phyloP scores from a whole-genome alignment of 1,140 invertebrate species.

The Elymnias hypermnestra region DNA sequence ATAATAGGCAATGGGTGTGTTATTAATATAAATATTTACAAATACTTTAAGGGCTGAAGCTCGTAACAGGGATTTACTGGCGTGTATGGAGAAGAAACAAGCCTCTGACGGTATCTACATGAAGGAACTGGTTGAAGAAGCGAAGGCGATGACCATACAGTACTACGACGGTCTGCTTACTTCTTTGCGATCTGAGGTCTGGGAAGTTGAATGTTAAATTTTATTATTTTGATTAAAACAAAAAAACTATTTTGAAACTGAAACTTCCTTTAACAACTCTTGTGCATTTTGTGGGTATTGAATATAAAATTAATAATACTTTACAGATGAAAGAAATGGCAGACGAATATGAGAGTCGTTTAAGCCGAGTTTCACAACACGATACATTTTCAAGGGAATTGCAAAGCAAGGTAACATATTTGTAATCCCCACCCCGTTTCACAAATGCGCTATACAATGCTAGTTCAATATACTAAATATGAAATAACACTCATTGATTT shows the following conservation, averaged over 20 bases:
- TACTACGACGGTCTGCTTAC: constrained; percentile 43
- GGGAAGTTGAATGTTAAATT: constrained; percentile 7
- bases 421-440: too few relatives aligned
- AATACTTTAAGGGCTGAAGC: constrained; percentile 33
- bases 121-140: constrained; percentile 40
- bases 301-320: constrained; percentile 1
- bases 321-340: constrained; percentile 46
- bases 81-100: constrained; percentile 28
- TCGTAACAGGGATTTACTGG: constrained; percentile 33
- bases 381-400: too few relatives aligned
- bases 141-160: constrained; percentile 36
- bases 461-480: too few relatives aligned
- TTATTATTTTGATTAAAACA: too few relatives aligned
- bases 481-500: too few relatives aligned
- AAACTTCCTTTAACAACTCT: too few relatives aligned
- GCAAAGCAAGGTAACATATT: too few relatives aligned
- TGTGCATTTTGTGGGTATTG: too few relatives aligned
- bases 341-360: constrained; percentile 32
- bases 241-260: too few relatives aligned
- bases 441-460: too few relatives aligned
- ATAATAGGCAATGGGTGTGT: too few relatives aligned
- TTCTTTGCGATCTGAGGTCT: constrained; percentile 33
- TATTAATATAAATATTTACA: too few relatives aligned
- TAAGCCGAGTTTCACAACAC: constrained; percentile 2
- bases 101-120: constrained; percentile 30